Conservation (phyloP, 2,797 vertebrate genomes). For the Phataginus tetradactyla region DNA sequence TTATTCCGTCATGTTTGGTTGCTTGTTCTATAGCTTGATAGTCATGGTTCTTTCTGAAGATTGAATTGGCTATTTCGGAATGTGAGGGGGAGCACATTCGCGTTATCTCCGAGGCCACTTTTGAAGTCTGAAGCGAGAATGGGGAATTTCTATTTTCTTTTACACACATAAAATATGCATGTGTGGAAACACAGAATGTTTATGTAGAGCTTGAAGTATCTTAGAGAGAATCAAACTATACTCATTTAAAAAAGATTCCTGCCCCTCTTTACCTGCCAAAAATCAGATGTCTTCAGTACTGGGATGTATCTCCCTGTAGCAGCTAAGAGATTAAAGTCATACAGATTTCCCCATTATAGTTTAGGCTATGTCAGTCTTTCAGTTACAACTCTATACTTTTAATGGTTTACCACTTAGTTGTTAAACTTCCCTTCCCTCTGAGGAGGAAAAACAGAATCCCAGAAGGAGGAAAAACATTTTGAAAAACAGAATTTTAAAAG, state of each 20-base stretch:
- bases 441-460: background rate
- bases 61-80: background rate
- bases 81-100: background rate
- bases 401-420: background rate
- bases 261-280: background rate
- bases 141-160: background rate
- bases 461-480: background rate
- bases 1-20: background rate
- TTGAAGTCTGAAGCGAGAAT: background rate
- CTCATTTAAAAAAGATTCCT: background rate
- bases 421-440: background rate
- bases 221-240: background rate
- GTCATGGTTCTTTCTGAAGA: background rate
- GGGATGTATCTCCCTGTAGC: background rate
- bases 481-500: constrained; percentile 6
- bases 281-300: background rate
- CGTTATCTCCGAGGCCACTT: background rate
- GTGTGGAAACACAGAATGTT: background rate
- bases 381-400: background rate
- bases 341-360: background rate
- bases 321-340: background rate
- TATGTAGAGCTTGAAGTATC: background rate
- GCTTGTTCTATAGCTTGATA: background rate
- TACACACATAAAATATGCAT: background rate
- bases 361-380: constrained; percentile 23